phyloP scores from a whole-genome alignment of 2,888 invertebrate species.

The Rhagonycha fulva region DNA sequence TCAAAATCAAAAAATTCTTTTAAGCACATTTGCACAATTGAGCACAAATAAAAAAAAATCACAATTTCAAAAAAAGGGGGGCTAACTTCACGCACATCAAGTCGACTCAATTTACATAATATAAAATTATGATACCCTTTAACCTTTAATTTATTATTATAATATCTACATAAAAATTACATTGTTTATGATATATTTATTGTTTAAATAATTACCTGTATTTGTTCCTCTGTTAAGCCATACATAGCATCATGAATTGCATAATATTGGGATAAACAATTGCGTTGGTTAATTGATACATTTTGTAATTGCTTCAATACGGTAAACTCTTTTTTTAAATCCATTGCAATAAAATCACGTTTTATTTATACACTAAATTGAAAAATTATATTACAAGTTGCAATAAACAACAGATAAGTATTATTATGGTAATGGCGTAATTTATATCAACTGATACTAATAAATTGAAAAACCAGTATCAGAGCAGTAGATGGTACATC shows the following conservation, averaged over 20 bases:
- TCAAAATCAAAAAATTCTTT: too few species aligned
- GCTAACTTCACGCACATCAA: too few species aligned
- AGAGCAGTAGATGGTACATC: too few species aligned
- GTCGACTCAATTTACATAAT: too few species aligned
- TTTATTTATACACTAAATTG: neutral
- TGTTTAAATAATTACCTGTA: conserved; percentile 65
- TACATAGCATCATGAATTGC: conserved; percentile 89
- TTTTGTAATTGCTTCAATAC: neutral
- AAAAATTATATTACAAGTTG: neutral
- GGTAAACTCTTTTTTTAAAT: neutral
- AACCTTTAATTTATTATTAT: too few species aligned
- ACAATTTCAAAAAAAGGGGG: too few species aligned
- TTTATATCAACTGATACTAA: neutral
- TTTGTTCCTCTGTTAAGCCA: conserved; percentile 84
- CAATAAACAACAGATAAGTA: neutral
- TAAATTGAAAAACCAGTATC: neutral
- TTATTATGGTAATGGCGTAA: neutral
- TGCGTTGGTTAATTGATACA: neutral
- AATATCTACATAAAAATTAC: too few species aligned
- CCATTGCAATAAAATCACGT: neutral
- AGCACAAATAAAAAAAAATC: too few species aligned
- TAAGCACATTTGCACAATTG: too few species aligned
- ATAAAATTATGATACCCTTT: too few species aligned
- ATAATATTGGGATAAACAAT: conserved; percentile 63
- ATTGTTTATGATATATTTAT: conserved; percentile 1